Evolutionary conservation across 2,888 invertebrate genomes (phyloP).

Genomic region (Pandemis heparana): DNA sequence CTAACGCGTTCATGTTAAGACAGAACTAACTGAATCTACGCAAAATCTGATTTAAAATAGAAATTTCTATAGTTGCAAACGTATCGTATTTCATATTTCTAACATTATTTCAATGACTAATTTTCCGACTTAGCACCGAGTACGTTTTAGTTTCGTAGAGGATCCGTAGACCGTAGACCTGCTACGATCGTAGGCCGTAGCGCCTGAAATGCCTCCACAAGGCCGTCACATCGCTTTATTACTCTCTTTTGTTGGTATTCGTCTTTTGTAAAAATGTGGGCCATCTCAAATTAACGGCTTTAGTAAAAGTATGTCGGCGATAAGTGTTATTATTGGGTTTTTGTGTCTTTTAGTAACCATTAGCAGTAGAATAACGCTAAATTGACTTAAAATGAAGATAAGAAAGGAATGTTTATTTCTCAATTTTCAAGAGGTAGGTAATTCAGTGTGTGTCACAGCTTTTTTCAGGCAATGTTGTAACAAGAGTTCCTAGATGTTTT

Average conservation of each 20-base stretch:
- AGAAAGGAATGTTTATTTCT: no score
- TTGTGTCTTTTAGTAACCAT: neutral
- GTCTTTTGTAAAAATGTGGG: slow-evolving; percentile 71
- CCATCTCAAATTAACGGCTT: slow-evolving; percentile 62
- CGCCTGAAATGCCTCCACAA: slow-evolving; percentile 57
- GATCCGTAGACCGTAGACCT: slow-evolving; percentile 18
- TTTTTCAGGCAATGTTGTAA: no score
- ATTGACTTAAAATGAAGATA: neutral
- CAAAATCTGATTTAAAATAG: no score
- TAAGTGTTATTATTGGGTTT: slow-evolving; percentile 3
- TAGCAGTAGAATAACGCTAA: neutral
- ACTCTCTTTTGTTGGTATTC: slow-evolving; percentile 66
- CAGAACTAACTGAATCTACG: no score
- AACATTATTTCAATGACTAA: no score
- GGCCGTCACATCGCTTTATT: slow-evolving; percentile 65
- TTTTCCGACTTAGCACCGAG: neutral
- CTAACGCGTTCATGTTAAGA: no score
- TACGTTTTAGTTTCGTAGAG: slow-evolving; percentile 22
- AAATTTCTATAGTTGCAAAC: no score
- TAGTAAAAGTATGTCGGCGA: neutral
- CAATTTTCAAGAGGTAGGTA: no score
- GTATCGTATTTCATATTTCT: no score
- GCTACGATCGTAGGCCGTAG: slow-evolving; percentile 47
- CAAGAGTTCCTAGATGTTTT: no score
- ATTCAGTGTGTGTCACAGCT: no score